Percentiles rank a stretch among this genome's conserved stretches.
Conservation (phyloP, 2,888 invertebrate genomes). For the Heterodera filipjevi region DNA sequence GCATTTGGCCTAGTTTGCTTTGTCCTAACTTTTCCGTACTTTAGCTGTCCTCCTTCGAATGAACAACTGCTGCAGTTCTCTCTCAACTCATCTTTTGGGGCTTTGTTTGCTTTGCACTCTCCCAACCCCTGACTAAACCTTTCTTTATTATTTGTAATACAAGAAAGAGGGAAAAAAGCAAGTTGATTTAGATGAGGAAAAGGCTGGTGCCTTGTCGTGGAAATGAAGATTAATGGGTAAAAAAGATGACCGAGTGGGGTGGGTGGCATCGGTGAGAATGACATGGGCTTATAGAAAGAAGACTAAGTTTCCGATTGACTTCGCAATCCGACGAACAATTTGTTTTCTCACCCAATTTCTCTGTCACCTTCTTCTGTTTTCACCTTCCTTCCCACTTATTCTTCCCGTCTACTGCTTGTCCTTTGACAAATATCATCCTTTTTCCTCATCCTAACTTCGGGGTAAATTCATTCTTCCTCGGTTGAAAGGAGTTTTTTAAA, state of each 20-base stretch:
- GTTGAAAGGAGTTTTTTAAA: neutral
- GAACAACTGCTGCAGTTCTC: slow-evolving; percentile 4
- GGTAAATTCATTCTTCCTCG: neutral
- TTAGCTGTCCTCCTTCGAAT: neutral
- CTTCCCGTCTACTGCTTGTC: neutral
- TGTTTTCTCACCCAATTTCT: neutral
- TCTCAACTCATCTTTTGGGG: neutral
- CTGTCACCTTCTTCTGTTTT: neutral
- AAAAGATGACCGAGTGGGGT: neutral
- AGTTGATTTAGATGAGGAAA: neutral
- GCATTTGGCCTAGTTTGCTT: neutral
- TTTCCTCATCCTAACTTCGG: neutral
- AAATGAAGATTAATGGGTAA: neutral
- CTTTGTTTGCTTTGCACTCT: slow-evolving; percentile 10
- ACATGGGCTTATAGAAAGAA: neutral
- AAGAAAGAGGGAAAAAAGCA: neutral
- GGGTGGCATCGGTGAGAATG: neutral
- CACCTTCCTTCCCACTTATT: neutral
- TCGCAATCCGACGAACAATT: neutral
- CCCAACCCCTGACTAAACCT: neutral
- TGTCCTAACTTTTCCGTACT: neutral
- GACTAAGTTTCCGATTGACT: neutral
- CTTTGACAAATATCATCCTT: neutral
- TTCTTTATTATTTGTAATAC: neutral
- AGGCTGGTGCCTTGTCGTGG: neutral